Conservation (phyloP, 2,797 vertebrate genomes). For the Lophotriccus pileatus region DNA sequence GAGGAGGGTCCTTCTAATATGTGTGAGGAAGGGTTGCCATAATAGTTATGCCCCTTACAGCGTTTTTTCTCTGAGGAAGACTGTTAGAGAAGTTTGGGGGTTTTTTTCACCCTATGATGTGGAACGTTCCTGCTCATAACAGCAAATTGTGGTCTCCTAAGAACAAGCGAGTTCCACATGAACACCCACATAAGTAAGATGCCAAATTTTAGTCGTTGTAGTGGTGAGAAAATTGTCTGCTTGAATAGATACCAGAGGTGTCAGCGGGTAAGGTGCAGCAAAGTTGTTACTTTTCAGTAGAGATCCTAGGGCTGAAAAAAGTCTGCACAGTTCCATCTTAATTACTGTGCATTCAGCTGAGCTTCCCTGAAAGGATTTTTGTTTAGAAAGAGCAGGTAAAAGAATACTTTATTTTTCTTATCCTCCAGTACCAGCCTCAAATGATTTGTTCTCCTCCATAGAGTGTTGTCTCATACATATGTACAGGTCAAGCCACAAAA, state of each 20-base stretch:
- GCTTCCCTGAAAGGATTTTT: neutral
- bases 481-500: neutral
- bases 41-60: neutral
- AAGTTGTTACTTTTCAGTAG: neutral
- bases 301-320: neutral
- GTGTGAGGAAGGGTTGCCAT: neutral
- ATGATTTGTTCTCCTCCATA: neutral
- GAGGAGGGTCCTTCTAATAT: neutral
- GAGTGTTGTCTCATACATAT: neutral
- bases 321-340: neutral
- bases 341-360: neutral
- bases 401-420: neutral
- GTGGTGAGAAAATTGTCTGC: neutral
- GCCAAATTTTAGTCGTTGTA: neutral
- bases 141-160: neutral
- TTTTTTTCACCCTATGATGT: neutral
- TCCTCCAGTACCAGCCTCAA: neutral
- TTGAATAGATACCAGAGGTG: neutral
- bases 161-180: neutral
- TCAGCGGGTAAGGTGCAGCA: neutral
- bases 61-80: neutral
- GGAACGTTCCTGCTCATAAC: neutral
- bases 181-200: neutral
- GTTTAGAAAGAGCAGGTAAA: neutral
- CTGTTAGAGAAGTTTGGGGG: neutral